A percentile compares a stretch with the other conserved stretches of the same genome.
These are phyloP conservation scores for Rhineura floridana DNA, from an alignment of 2,113 vertebrate genomes.

Conservation along the genomic window DNA sequence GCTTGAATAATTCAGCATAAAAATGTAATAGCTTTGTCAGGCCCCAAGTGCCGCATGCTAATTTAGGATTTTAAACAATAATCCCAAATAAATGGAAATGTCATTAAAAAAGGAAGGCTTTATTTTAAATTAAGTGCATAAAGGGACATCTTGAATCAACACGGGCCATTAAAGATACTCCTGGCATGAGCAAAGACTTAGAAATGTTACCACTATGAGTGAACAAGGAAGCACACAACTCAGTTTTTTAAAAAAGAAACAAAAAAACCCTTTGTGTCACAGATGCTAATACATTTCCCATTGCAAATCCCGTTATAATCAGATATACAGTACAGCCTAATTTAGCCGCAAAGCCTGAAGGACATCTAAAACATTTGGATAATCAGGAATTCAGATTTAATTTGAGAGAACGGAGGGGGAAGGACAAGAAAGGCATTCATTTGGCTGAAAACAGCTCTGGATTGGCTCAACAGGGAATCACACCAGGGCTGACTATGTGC, in stretches of 20 bases:
- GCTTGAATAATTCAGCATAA: slow-evolving; percentile 72
- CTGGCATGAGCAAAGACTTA: slow-evolving; percentile 34
- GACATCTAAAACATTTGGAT: slow-evolving; percentile 38
- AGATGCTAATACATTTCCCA: slow-evolving; percentile 25
- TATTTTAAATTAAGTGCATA: slow-evolving; percentile 60
- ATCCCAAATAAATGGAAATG: slow-evolving; percentile 75
- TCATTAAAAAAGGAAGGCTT: slow-evolving; percentile 68
- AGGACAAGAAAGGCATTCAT: slow-evolving; percentile 1
- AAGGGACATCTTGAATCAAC: slow-evolving; percentile 72
- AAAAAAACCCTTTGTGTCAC: slow-evolving; percentile 3
- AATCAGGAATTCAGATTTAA: slow-evolving; percentile 45
- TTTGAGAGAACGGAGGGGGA: slow-evolving; percentile 35
- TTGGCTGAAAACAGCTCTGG: slow-evolving; percentile 16
- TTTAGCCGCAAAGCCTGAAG: slow-evolving; percentile 40
- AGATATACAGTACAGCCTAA: slow-evolving; percentile 16
- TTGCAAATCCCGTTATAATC: slow-evolving; percentile 42
- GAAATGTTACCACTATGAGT: slow-evolving; percentile 41
- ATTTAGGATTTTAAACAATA: slow-evolving; percentile 78
- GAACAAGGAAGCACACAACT: slow-evolving; percentile 28
- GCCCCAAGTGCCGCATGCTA: slow-evolving; percentile 63
- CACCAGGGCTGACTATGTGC: background rate
- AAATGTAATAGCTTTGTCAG: slow-evolving; percentile 75
- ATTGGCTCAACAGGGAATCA: background rate
- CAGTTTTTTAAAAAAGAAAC: background rate
- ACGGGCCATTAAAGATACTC: slow-evolving; percentile 59